These are phyloP conservation scores for Crocuta crocuta DNA, from an alignment of 2,113 vertebrate species.

Conservation along the genomic window DNA sequence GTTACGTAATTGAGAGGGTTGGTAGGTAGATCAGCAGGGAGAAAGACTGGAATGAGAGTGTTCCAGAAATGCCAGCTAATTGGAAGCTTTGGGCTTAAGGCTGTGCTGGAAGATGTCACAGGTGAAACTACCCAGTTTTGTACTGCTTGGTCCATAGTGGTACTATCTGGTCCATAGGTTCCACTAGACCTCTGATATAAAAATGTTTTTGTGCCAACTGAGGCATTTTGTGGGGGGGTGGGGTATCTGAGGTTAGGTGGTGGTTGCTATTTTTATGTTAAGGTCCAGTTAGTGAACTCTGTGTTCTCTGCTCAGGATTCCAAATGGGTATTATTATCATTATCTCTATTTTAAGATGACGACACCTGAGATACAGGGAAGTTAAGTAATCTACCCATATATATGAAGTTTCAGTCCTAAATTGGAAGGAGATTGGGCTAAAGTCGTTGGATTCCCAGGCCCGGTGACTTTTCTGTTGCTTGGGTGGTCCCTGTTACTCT, in stretches of 20 bases:
- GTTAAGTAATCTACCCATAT: background rate
- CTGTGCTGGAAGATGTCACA: background rate
- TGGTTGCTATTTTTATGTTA: background rate
- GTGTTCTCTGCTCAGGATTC: constrained; percentile 29
- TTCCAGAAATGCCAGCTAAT: background rate
- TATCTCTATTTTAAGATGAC: constrained; percentile 4
- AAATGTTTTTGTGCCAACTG: background rate
- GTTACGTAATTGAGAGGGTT: background rate
- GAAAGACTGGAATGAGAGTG: background rate
- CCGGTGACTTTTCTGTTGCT: background rate
- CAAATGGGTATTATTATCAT: background rate
- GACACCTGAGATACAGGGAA: background rate
- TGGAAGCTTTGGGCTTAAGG: background rate
- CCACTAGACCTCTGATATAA: background rate
- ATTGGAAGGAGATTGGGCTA: background rate
- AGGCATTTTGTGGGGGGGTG: background rate
- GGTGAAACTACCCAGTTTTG: background rate
- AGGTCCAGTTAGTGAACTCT: background rate
- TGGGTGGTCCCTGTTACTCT: background rate
- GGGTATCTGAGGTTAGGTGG: background rate
- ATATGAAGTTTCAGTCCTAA: background rate
- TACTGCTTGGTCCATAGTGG: background rate
- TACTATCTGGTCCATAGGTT: background rate
- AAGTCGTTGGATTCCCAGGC: background rate
- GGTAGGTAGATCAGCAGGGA: background rate